Percentiles rank a stretch among this genome's conserved stretches.
Evolutionary conservation across 2,797 vertebrate species (phyloP).

Genomic region (Numenius phaeopus): DNA sequence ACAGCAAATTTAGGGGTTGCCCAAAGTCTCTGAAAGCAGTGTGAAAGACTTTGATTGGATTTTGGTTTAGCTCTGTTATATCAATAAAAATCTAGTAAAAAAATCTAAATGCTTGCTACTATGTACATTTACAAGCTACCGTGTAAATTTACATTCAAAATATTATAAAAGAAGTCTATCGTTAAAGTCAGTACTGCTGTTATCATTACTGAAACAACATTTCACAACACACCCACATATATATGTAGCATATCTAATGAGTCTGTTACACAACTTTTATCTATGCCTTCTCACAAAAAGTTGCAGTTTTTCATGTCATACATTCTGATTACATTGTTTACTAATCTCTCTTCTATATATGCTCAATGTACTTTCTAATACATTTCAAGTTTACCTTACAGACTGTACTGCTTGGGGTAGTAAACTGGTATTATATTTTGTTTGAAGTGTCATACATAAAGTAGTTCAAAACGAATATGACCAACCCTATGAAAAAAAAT

Average conservation of each 20-base stretch:
- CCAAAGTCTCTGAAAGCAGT: background rate
- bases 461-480: background rate
- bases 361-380: background rate
- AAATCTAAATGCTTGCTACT: background rate
- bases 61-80: background rate
- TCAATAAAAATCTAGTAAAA: background rate
- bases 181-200: background rate
- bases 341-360: background rate
- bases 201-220: background rate
- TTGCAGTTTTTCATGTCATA: background rate
- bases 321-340: background rate
- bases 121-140: background rate
- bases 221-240: background rate
- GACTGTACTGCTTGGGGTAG: background rate
- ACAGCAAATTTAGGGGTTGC: background rate
- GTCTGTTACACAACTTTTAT: background rate
- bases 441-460: background rate
- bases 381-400: background rate
- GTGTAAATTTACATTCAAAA: background rate
- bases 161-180: background rate
- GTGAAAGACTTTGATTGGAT: background rate
- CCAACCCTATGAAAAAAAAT: background rate
- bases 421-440: background rate
- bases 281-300: background rate
- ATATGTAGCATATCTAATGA: background rate